Conservation (phyloP, 1,140 invertebrate genomes). For the Oncopodura yosiiana region DNA sequence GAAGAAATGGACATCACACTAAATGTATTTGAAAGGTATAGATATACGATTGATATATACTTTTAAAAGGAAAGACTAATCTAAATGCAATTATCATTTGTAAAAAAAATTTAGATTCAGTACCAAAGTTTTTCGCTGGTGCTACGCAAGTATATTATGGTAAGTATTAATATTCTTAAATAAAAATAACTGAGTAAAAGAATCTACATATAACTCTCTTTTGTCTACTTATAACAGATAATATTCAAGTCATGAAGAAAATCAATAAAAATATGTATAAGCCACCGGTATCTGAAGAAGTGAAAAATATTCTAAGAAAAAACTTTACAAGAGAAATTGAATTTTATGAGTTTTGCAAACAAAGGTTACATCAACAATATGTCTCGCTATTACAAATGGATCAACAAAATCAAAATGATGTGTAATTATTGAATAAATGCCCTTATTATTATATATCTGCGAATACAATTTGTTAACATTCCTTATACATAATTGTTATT, state of each 20-base stretch:
- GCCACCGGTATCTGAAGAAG: constrained; percentile 69
- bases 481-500: not conserved
- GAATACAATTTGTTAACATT: not conserved
- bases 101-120: too few species aligned
- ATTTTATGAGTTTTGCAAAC: constrained; percentile 81
- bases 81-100: too few species aligned
- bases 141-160: constrained; percentile 67
- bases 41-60: too few species aligned
- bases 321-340: constrained; percentile 85
- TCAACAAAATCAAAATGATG: too few species aligned
- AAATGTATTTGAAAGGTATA: constrained; percentile 69
- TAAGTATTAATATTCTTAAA: constrained; percentile 43
- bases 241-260: constrained; percentile 39
- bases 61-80: too few species aligned
- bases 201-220: not conserved
- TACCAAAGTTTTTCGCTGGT: constrained; percentile 71
- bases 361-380: constrained; percentile 68
- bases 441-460: too few species aligned
- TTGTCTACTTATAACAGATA: constrained; percentile 21
- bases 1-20: constrained; percentile 77
- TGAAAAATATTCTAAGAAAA: constrained; percentile 71
- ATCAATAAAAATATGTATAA: constrained; percentile 80
- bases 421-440: too few species aligned
- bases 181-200: too few species aligned
- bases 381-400: constrained; percentile 48